Conservation (phyloP, 1,140 invertebrate genomes). For the Copidosoma floridanum region DNA sequence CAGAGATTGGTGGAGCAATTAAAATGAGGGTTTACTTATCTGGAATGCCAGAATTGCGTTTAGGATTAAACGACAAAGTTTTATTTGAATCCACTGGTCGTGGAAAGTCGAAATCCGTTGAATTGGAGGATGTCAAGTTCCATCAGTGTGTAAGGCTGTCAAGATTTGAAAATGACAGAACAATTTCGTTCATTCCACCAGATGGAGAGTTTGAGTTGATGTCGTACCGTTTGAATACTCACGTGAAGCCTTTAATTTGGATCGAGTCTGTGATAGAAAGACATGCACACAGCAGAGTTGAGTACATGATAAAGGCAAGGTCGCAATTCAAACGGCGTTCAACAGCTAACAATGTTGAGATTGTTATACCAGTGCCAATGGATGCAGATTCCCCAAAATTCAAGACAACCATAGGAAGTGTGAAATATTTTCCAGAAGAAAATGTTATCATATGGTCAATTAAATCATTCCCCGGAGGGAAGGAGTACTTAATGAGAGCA, state of each 20-base stretch:
- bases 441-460: slow-evolving; percentile 99
- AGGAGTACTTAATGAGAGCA: slow-evolving; percentile 98
- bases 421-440: slow-evolving; percentile 96
- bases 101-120: slow-evolving; percentile 98
- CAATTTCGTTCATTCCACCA: slow-evolving; percentile 98
- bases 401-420: slow-evolving; percentile 96
- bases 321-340: slow-evolving; percentile 98
- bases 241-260: slow-evolving; percentile 98
- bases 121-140: slow-evolving; percentile 99
- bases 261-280: slow-evolving; percentile 99
- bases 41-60: slow-evolving; percentile 99
- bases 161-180: slow-evolving; percentile 97
- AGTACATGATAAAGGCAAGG: slow-evolving; percentile 99
- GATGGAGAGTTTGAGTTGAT: slow-evolving; percentile 99
- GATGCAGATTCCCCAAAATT: slow-evolving; percentile 99
- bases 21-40: slow-evolving; percentile 99
- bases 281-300: slow-evolving; percentile 94
- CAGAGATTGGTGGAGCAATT: slow-evolving; percentile 98
- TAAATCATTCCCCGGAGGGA: slow-evolving; percentile 98
- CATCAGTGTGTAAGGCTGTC: slow-evolving; percentile 98
- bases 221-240: slow-evolving; percentile 97
- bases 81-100: slow-evolving; percentile 96
- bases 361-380: slow-evolving; percentile 96
- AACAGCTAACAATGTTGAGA: slow-evolving; percentile 99
- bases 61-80: slow-evolving; percentile 99